Evolutionary conservation across 2,797 vertebrate species (phyloP), one percentile per base, ranked within the genome.

Genomic region (Vespertilio murinus): DNA sequence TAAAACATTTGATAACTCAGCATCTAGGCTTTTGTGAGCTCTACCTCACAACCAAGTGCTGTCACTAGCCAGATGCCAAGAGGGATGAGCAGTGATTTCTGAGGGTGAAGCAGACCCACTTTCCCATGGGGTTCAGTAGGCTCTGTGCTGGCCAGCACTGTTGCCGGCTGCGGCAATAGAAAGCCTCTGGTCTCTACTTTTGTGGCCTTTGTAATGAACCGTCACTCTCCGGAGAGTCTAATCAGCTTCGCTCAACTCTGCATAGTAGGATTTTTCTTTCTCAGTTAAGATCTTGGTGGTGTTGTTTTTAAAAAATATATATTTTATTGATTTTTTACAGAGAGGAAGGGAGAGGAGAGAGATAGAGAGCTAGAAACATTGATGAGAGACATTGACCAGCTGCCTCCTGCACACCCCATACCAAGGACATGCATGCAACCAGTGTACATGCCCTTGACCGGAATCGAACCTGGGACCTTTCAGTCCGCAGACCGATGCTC

Each of bases 11-110:
- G n/a, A 33, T 86, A 16, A 80, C 33, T 56, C 9, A 47, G 1
- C 42, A 71, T 70, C 10, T 87, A 74, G 52, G 22, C 56, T 91
- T 92, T 94, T 88, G 52, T 90, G 61, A 93, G 30, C 20, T 40
- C 11, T 70, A 52, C 52, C 40, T 93, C 45, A 92, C 6, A 73
- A 33, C 54, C 56, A 80, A 52, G 35, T 73, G 47, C 49, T 69
- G 33, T 74, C 40, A 80, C 33, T 69, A 52, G 16, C 25, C 64
- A 83, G 52, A 79, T 45, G 25, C 45, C 42, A 49, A 54, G 65
- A 81, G 10, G 38, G 75, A 65, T 67, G 23, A 88, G 25, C 49
- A 71, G 45, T 38, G 40, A 42, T 88, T 92, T 92, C 69, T 40
- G 13, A 77, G 12, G 6, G 3, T 22, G 18, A 82, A n/a, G 30